These are phyloP conservation scores for Craterocephalus amniculus DNA, from an alignment of 2,797 vertebrate species.

Conservation along the genomic window DNA sequence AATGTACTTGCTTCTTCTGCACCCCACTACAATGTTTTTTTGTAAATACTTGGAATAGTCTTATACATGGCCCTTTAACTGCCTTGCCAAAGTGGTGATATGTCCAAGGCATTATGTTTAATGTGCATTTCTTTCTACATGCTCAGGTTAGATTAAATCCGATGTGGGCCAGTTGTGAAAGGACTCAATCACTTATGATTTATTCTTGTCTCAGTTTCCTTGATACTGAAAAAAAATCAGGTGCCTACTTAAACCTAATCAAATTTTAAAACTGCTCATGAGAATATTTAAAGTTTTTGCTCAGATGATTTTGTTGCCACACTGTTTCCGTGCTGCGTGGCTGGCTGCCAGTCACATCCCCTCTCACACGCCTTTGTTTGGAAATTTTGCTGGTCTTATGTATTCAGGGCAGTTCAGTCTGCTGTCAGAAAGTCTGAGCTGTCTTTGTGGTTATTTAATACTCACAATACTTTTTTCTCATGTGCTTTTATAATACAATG, in stretches of 20 bases:
- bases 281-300: conserved; percentile 12
- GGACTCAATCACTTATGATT: neutral
- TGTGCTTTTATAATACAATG: neutral
- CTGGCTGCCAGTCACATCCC: conserved; percentile 26
- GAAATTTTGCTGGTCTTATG: conserved; percentile 58
- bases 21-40: too few relatives aligned
- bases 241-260: neutral
- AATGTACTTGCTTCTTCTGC: too few relatives aligned
- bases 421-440: conserved; percentile 48
- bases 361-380: conserved; percentile 54
- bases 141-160: neutral
- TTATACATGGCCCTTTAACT: too few relatives aligned
- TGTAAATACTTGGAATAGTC: too few relatives aligned
- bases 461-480: conserved; percentile 5
- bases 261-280: neutral
- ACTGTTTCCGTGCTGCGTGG: conserved; percentile 53
- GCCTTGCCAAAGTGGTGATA: neutral
- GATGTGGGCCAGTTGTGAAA: neutral
- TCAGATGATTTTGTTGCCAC: conserved; percentile 32
- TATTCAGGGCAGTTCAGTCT: conserved; percentile 30
- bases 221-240: too few relatives aligned
- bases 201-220: neutral
- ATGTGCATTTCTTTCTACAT: neutral
- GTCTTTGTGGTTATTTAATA: conserved; percentile 36
- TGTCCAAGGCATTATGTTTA: neutral